A percentile compares a stretch with the other conserved stretches of the same genome.
Conservation (phyloP, 2,888 invertebrate genomes). For the Ernsta delagoae region DNA sequence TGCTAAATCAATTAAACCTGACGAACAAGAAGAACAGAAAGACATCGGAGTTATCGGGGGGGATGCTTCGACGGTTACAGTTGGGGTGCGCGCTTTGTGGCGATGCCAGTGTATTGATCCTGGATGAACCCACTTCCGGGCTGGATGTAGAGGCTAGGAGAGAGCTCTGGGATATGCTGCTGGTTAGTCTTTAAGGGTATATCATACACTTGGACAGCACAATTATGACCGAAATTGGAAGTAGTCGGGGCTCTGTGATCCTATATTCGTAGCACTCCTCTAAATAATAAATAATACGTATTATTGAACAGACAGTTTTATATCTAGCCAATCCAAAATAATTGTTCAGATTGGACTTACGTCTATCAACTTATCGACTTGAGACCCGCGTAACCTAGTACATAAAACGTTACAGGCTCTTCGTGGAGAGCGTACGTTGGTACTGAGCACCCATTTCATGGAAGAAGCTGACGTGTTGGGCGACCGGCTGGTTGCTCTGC, state of each 20-base stretch:
- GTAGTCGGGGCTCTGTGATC: too few relatives aligned
- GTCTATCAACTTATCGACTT: background rate
- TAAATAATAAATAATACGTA: too few relatives aligned
- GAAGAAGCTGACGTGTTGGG: slow-evolving; percentile 97
- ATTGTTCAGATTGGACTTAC: too few relatives aligned
- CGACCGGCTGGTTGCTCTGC: slow-evolving; percentile 95
- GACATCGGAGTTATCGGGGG: slow-evolving; percentile 90
- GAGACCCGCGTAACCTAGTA: too few relatives aligned
- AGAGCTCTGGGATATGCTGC: slow-evolving; percentile 91
- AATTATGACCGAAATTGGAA: too few relatives aligned
- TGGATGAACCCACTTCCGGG: slow-evolving; percentile 93
- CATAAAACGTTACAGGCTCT: slow-evolving; percentile 66
- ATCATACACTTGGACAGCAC: too few relatives aligned
- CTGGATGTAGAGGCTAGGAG: slow-evolving; percentile 93
- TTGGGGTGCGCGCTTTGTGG: slow-evolving; percentile 93
- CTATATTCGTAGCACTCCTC: too few relatives aligned
- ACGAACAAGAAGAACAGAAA: slow-evolving; percentile 84
- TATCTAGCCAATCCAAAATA: too few relatives aligned
- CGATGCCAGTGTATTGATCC: slow-evolving; percentile 85
- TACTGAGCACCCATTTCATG: slow-evolving; percentile 98
- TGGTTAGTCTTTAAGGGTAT: slow-evolving; percentile 56
- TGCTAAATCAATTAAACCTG: slow-evolving; percentile 45
- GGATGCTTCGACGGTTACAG: slow-evolving; percentile 93
- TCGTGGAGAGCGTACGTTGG: slow-evolving; percentile 90
- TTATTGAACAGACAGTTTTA: too few relatives aligned